Evolutionary conservation across 2,888 invertebrate species (phyloP).

Genomic region (Anthrax anthrax): DNA sequence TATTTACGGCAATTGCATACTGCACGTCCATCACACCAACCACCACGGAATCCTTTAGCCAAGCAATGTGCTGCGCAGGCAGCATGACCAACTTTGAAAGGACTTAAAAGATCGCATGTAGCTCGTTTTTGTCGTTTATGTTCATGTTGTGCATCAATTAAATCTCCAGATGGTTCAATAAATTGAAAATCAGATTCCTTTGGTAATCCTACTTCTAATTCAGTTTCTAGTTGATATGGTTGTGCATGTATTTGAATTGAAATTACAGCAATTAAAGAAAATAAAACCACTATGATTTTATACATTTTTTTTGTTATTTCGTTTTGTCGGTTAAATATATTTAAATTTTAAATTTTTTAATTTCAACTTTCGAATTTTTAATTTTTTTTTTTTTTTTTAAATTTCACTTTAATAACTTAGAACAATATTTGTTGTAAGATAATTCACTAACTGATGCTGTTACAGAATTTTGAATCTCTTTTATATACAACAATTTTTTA

Average conservation of each 20-base stretch:
- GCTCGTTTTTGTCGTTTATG: conserved; percentile 18
- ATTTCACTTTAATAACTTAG: background rate
- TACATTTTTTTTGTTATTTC: too few species aligned
- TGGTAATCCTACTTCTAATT: background rate
- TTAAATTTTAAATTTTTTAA: background rate
- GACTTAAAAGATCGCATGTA: conserved; percentile 25
- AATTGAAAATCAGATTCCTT: background rate
- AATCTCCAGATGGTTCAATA: background rate
- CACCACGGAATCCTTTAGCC: conserved; percentile 18
- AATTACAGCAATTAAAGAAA: background rate
- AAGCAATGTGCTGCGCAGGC: conserved; percentile 27
- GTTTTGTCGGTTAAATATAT: too few species aligned
- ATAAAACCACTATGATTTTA: background rate
- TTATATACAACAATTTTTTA: too few species aligned
- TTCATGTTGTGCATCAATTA: too few species aligned
- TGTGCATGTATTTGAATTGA: background rate
- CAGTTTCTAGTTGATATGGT: background rate
- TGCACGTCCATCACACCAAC: conserved; percentile 19
- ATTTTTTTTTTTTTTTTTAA: too few species aligned
- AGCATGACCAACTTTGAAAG: conserved; percentile 19
- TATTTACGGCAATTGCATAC: conserved; percentile 21
- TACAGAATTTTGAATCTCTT: too few species aligned
- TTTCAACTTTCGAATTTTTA: too few species aligned
- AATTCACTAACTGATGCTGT: too few species aligned
- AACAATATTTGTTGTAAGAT: too few species aligned